phyloP scores from a whole-genome alignment of 2,888 invertebrate species.

The Poecilobothrus nobilitatus region DNA sequence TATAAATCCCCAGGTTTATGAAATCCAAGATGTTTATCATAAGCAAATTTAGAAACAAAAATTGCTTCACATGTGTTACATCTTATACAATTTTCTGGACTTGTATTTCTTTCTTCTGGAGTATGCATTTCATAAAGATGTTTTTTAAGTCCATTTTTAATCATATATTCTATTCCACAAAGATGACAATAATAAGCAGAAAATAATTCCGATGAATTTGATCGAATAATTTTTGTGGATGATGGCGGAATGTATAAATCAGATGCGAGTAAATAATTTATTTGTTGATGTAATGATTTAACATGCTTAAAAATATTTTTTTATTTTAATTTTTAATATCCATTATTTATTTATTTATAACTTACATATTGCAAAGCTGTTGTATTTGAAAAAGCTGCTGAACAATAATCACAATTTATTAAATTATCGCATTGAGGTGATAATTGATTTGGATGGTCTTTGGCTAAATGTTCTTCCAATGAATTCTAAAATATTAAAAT shows the following conservation, averaged over 20 bases:
- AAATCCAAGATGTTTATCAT: conserved; percentile 54
- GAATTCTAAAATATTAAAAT: not conserved
- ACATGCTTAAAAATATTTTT: not conserved
- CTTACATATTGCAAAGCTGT: not conserved
- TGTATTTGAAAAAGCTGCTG: not conserved
- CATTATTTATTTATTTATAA: too few relatives aligned
- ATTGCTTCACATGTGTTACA: conserved; percentile 58
- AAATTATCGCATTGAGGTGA: not conserved
- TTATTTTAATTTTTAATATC: conserved; percentile 17
- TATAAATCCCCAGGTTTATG: conserved; percentile 55
- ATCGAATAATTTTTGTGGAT: conserved; percentile 48
- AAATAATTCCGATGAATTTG: conserved; percentile 45
- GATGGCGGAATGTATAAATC: conserved; percentile 37
- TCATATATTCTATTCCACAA: conserved; percentile 58
- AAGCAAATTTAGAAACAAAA: conserved; percentile 57
- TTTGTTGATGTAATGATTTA: not conserved
- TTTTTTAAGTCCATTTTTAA: conserved; percentile 58
- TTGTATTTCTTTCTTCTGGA: conserved; percentile 44
- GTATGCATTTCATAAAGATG: conserved; percentile 49
- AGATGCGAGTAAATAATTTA: not conserved
- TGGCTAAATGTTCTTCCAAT: not conserved
- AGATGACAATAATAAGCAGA: conserved; percentile 50
- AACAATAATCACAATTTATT: not conserved
- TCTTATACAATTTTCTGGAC: conserved; percentile 48
- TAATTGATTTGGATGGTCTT: not conserved